Base-by-base conservation (phyloP, 2,888 invertebrate genomes). In the Polietes domitor region DNA sequence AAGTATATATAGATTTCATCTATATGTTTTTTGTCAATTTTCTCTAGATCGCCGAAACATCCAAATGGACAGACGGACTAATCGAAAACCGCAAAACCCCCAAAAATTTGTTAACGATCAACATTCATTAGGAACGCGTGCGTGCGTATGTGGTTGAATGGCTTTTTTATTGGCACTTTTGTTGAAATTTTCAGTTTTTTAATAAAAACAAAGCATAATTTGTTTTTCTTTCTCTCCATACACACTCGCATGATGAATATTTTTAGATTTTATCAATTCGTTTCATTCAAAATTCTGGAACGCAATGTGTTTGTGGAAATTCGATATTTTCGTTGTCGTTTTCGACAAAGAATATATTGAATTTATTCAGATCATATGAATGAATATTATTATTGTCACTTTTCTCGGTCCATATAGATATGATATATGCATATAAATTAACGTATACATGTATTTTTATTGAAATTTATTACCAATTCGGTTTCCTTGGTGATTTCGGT, bases 41-140 rank as follows among this genome's bases (percentile, higher is more conserved):
- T 32, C 32, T 3, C 3, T 32, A n/a, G 32, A 32, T 32, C 7
- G 3, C 32, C 4, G 37, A 37, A n/a, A n/a, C n/a, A n/a, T n/a
- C 37, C 37, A 37, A 12, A 3, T 37, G 6, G 9, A 7, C 6
- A 37, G 26, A 17, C 15, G 55, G 75, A 47, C 15, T 2, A 12
- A 17, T 72, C 12, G 41, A 71, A 26, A 53, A 47, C 58, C 58
- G 15, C 58, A 72, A 41, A 41, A 77, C 50, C 50, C 26, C 70
- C 77, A 71, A 75, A 71, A 75, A 80, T 77, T 75, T 80, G 37
- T 76, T 79, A 75, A 83, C 41, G 26, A 55, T 70, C 41, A 71
- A 74, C 80, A 83, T 83, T 83, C 80, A 77, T 83, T 83, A 79
- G 70, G 74, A 80, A 77, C 47, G 83, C 73, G 80, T 83, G 47